Conservation (phyloP, 2,888 invertebrate genomes). For the Standfussiana lucernea region DNA sequence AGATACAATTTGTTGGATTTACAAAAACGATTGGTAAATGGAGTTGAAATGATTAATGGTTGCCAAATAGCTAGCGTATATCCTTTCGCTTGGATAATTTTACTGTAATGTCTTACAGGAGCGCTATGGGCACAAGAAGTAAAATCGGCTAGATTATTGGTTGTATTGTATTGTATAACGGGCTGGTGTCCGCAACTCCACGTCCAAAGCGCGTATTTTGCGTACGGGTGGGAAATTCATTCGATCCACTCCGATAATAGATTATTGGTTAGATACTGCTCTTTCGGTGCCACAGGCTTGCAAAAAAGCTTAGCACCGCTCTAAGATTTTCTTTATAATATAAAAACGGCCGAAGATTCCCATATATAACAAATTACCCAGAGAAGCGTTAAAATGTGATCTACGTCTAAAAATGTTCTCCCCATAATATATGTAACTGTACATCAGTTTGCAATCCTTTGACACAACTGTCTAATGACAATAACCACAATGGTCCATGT, state of each 20-base stretch:
- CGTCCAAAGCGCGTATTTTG: too few species aligned
- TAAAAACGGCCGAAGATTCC: neutral
- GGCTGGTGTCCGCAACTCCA: too few species aligned
- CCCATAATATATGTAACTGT: constrained; percentile 6
- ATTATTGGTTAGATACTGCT: too few species aligned
- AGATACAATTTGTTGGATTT: constrained; percentile 34
- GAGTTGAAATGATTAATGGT: constrained; percentile 18
- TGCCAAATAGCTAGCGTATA: constrained; percentile 9
- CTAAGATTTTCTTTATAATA: neutral
- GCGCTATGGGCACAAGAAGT: too few species aligned
- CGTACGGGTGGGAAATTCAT: too few species aligned
- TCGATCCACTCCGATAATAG: too few species aligned
- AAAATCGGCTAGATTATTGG: too few species aligned
- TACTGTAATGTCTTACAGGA: too few species aligned
- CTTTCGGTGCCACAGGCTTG: too few species aligned
- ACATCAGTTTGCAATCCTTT: constrained; percentile 50
- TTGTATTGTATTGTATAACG: too few species aligned
- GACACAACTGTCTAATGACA: constrained; percentile 29
- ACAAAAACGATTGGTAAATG: constrained; percentile 21
- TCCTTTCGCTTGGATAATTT: neutral
- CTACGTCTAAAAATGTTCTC: neutral
- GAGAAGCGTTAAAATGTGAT: neutral
- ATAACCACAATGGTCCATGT: constrained; percentile 43
- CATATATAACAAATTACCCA: neutral
- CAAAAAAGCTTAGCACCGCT: neutral